Percentiles rank a stretch among this genome's conserved stretches.
Conservation (phyloP, 2,113 vertebrate genomes). For the Psephotus haematonotus region DNA sequence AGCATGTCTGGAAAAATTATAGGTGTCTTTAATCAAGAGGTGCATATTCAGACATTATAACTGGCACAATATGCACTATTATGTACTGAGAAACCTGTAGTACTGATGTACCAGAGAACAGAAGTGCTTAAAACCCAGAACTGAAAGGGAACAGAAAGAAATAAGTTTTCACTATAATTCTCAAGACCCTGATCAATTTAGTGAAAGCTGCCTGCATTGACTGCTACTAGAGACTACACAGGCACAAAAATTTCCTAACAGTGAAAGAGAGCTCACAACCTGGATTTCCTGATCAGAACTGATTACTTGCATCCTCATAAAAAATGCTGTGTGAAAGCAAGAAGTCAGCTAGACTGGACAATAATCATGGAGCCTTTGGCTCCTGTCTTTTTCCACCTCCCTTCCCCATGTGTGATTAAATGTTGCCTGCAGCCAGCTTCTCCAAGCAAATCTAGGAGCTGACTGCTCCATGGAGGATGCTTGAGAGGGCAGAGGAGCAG, state of each 20-base stretch:
- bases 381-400: neutral
- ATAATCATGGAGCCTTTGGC: neutral
- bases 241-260: neutral
- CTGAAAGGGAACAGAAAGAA: neutral
- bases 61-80: neutral
- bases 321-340: neutral
- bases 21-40: neutral
- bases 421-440: neutral
- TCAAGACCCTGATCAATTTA: neutral
- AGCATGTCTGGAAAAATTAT: neutral
- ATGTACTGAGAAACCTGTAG: neutral
- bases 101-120: neutral
- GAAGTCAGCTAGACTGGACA: neutral
- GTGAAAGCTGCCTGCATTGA: neutral
- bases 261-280: neutral
- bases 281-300: neutral
- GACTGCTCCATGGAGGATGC: neutral
- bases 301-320: neutral
- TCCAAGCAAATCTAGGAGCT: neutral
- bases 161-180: neutral
- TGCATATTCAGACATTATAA: neutral
- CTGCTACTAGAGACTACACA: neutral
- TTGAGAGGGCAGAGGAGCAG: neutral
- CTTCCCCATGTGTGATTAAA: neutral
- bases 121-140: neutral